These are phyloP conservation scores for Athripsodes cinereus DNA, from an alignment of 2,888 invertebrate genomes.

Conservation along the genomic window DNA sequence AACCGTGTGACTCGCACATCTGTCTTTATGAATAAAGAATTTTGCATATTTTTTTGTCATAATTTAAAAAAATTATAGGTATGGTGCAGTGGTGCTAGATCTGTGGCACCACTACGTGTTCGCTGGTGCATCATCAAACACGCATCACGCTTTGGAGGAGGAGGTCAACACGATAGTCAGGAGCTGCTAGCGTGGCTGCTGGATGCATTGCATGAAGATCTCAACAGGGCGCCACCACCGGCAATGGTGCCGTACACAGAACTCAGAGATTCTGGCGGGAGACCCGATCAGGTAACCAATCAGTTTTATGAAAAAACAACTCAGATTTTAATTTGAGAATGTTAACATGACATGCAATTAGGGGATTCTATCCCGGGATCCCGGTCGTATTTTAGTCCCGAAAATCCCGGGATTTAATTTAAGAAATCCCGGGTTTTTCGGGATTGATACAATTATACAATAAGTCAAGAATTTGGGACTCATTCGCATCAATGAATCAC, in stretches of 20 bases:
- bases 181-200: conserved; percentile 87
- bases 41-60: not conserved
- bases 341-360: too few species aligned
- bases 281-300: conserved; percentile 66
- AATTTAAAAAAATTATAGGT: conserved; percentile 44
- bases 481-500: too few species aligned
- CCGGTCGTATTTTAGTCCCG: too few species aligned
- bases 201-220: conserved; percentile 87
- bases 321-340: too few species aligned
- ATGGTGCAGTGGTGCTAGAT: conserved; percentile 78
- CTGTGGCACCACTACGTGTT: conserved; percentile 82
- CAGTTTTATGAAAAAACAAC: too few species aligned
- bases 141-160: conserved; percentile 80
- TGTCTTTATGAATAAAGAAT: too few species aligned
- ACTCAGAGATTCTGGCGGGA: conserved; percentile 67
- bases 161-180: conserved; percentile 92
- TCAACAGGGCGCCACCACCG: conserved; percentile 64
- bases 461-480: too few species aligned
- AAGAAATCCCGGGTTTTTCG: too few species aligned
- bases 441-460: too few species aligned
- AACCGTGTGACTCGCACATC: too few species aligned
- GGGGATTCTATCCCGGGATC: too few species aligned
- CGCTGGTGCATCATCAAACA: conserved; percentile 80
- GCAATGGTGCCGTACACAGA: conserved; percentile 62
- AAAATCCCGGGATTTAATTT: too few species aligned